phyloP scores from a whole-genome alignment of 2,888 invertebrate genomes.

The Mactromeris polynyma region DNA sequence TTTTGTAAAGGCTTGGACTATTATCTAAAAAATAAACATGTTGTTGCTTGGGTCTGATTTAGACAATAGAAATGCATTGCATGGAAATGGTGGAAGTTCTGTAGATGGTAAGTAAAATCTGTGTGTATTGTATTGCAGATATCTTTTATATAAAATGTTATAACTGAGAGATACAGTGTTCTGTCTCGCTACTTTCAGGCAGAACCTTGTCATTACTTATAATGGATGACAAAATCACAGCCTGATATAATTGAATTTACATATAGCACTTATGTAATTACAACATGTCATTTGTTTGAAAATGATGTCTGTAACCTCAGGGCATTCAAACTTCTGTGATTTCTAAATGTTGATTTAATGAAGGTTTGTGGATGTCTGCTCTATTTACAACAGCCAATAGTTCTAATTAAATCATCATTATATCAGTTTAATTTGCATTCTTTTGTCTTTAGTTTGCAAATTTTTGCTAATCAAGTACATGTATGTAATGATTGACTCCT shows the following conservation, averaged over 20 bases:
- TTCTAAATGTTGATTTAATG: not conserved
- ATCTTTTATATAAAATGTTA: too few relatives aligned
- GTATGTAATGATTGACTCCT: too few relatives aligned
- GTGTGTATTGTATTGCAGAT: too few relatives aligned
- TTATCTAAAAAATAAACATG: not conserved
- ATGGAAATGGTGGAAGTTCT: not conserved
- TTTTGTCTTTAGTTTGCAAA: too few relatives aligned
- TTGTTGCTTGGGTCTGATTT: slow-evolving; percentile 35
- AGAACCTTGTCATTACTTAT: not conserved
- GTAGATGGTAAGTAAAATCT: slow-evolving; percentile 4
- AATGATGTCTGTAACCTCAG: not conserved
- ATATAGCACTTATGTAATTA: not conserved
- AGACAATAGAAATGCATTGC: slow-evolving; percentile 16
- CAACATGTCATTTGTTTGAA: not conserved
- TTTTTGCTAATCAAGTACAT: too few relatives aligned
- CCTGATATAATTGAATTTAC: not conserved
- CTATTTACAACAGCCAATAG: too few relatives aligned
- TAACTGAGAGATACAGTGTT: too few relatives aligned
- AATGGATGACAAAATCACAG: not conserved
- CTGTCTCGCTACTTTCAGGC: not conserved
- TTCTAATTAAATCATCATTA: too few relatives aligned
- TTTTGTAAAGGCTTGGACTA: not conserved
- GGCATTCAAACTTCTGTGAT: not conserved
- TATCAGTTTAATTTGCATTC: too few relatives aligned
- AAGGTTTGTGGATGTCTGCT: too few relatives aligned